Base-by-base conservation (phyloP, 53 echinoderm and acorn worm genomes). In the Echinarachnius parma region DNA sequence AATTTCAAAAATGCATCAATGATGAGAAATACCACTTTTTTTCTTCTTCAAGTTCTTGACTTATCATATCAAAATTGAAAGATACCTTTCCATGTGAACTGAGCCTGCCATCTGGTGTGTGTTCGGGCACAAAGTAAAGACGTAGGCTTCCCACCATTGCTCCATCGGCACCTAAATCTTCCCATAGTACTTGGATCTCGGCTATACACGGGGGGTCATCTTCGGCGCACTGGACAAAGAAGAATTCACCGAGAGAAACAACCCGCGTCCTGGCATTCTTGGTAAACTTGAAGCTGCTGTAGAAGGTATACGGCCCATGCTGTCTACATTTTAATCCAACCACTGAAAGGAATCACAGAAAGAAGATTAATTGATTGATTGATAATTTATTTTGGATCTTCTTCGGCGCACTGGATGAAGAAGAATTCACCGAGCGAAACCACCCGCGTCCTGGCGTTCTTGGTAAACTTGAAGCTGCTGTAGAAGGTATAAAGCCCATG, bases 121-220 rank as follows among this genome's bases (percentile, higher is more conserved):
- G 77, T 67, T 93, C 94, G 48, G 94, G 94, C 15, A 93, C 84
- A 75, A 86, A 93, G 76, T 93, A 93, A 44, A 93, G 84, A 50
- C 90, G 67, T 37, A 79, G 81, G 64, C 94, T 93, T 13, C 84
- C 83, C 58, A 93, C 68, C 75, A 90, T 86, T 33, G 81, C 67
- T 39, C 90, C 90, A 23, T 84, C 89, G 44, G 78, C 65, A 69
- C 70, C 62, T 65, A 81, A 80, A 62, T 90, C 89, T 75, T 86
- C 85, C 94, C 94, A 93, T 29, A 93, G 69, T 86, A 93, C 80
- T 84, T 93, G 94, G 58, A 93, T 55, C 78, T 93, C 94, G 21
- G 86, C 89, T 75, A 93, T 84, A 81, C 90, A 93, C 77, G 90
- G 81, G 77, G 94, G 94, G 70, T 90, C 94, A 31, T 81, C 78